Base-by-base conservation (phyloP, 2,113 vertebrate species). In the Lamprologus callipterus region DNA sequence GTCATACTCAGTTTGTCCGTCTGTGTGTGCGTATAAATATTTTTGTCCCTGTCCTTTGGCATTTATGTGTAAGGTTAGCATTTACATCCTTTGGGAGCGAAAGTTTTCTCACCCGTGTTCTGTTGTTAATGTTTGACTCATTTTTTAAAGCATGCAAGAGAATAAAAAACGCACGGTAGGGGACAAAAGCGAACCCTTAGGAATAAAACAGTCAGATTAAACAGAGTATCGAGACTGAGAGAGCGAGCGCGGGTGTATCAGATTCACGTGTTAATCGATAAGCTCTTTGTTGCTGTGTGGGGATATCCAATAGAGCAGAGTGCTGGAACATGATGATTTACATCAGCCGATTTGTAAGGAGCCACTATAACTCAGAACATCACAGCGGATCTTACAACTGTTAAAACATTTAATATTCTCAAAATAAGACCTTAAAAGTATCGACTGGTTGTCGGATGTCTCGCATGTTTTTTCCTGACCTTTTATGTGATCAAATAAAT, bases 291-390 rank as follows among this genome's bases (percentile, higher is more conserved):
- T 89, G 53, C 91, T 85, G 75, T 86, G 85, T 83, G 84, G 68
- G 85, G 90, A 87, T 90, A 88, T 82, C 83, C 87, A 91, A 91
- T 90, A 84, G 86, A 86, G 82, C 87, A 82, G 45, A 92, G 92
- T 93, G 91, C 87, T 70, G 82, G 86, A 89, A 94, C 93, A 91
- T 63, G 85, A 89, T 88, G 93, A 94, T 93, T 92, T 92, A 93
- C 90, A 90, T 90, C 79, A 73, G 75, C 82, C 86, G 88, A 86
- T 93, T 89, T 91, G 90, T 87, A 85, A 80, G 79, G 63, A 90
- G 23, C 75, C 31, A 54, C 58, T 13, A 17, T 37, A 82, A 79
- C 49, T 93, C 82, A 73, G 55, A 31, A 3, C 73, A 78, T 49
- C 16, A 33, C 73, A 51, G 45, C 0, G 2, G 26, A 33, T 78